A percentile compares a stretch with the other conserved stretches of the same genome.
phyloP scores from a whole-genome alignment of 2,888 invertebrate genomes.

The Eilema caniola region DNA sequence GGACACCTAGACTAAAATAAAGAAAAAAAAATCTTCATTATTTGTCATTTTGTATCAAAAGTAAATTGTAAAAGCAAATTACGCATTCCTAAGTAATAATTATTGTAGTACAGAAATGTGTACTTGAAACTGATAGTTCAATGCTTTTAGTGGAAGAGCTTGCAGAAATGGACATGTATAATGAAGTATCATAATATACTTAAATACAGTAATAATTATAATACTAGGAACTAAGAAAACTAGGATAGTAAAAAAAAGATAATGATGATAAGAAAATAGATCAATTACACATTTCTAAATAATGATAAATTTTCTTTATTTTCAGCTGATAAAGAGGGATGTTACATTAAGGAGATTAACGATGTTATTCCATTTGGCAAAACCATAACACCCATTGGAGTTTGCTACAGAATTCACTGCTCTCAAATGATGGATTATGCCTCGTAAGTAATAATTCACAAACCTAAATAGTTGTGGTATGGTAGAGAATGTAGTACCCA shows the following conservation, averaged over 20 bases:
- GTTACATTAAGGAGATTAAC: slow-evolving; percentile 70
- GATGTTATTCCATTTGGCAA: slow-evolving; percentile 71
- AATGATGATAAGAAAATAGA: neutral
- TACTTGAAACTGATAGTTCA: neutral
- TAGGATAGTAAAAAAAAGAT: neutral
- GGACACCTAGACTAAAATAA: too few relatives aligned
- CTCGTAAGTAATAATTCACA: slow-evolving; percentile 67
- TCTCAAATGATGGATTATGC: slow-evolving; percentile 62
- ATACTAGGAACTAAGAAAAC: neutral
- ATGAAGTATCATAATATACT: neutral
- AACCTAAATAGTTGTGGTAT: neutral
- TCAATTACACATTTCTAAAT: too few relatives aligned
- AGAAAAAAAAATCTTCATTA: too few relatives aligned
- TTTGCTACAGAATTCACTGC: slow-evolving; percentile 70
- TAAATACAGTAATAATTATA: neutral
- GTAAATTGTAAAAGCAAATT: too few relatives aligned
- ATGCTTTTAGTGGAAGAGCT: neutral
- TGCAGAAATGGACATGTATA: neutral
- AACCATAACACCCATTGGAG: slow-evolving; percentile 59
- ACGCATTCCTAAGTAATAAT: neutral
- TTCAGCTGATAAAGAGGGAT: slow-evolving; percentile 75
- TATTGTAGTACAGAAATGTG: neutral
- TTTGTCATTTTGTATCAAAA: too few relatives aligned
- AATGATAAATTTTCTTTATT: slow-evolving; percentile 40
- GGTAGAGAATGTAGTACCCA: neutral